Conservation (phyloP, 2,113 vertebrate species). For the Glaucidium brasilianum region DNA sequence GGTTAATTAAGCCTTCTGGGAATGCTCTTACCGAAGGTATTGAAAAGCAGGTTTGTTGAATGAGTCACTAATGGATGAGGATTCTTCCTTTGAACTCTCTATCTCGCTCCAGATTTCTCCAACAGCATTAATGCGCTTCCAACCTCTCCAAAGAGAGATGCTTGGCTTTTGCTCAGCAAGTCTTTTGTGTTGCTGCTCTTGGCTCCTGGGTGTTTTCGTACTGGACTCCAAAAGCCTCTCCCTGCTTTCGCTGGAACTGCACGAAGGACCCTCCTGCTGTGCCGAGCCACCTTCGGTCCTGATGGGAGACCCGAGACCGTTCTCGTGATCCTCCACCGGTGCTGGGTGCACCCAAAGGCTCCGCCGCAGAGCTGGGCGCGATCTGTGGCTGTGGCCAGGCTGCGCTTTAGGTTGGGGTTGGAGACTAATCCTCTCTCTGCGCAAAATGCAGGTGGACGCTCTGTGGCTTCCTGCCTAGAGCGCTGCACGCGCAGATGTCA, state of each 20-base stretch:
- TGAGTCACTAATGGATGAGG: background rate
- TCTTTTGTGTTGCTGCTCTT: background rate
- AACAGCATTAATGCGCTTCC: background rate
- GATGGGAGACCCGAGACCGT: background rate
- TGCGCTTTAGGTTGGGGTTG: background rate
- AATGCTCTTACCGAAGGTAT: background rate
- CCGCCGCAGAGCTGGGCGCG: rapidly evolving
- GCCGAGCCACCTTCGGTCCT: background rate
- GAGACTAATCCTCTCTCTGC: background rate
- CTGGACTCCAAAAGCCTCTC: background rate
- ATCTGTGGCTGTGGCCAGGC: background rate
- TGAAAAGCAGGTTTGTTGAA: background rate
- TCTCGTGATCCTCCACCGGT: rapidly evolving
- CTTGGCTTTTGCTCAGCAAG: rapidly evolving
- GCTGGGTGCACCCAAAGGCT: background rate
- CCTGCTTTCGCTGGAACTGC: background rate
- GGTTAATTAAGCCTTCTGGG: background rate
- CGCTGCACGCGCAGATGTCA: background rate
- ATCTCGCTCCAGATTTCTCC: background rate
- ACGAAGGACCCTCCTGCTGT: rapidly evolving
- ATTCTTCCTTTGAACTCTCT: background rate
- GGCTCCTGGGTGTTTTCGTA: background rate
- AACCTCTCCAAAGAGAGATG: background rate
- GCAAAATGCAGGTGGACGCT: background rate
- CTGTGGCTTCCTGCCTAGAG: background rate